Evolutionary conservation across 2,797 vertebrate genomes (phyloP).

Genomic region (Myiothlypis chrysogaster): DNA sequence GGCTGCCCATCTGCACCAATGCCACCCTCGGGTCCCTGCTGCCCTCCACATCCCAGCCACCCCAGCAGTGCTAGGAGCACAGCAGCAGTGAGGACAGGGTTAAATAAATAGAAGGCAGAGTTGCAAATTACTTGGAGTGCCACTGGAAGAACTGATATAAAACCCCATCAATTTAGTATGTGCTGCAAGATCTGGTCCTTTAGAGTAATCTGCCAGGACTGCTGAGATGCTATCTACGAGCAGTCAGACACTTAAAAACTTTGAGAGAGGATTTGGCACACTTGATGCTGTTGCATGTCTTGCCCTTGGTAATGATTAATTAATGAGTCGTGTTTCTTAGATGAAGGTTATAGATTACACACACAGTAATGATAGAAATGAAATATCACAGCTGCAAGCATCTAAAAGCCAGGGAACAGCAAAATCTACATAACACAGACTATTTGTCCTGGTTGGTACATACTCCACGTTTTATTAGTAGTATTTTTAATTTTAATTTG

Average conservation of each 20-base stretch:
- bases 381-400: not conserved
- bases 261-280: not conserved
- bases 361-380: not conserved
- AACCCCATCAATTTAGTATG: not conserved
- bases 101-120: not conserved
- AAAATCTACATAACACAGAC: not conserved
- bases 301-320: conserved; percentile 45
- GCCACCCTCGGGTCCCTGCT: accelerated
- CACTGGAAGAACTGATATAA: not conserved
- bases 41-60: not conserved
- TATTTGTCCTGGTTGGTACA: not conserved
- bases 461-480: not conserved
- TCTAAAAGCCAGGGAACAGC: not conserved
- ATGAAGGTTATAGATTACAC: conserved; percentile 28
- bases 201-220: not conserved
- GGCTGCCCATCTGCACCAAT: not conserved
- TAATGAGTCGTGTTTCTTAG: conserved; percentile 22
- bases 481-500: not conserved
- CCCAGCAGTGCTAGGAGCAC: not conserved
- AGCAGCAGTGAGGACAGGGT: not conserved
- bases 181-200: not conserved
- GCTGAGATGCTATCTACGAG: not conserved
- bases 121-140: not conserved
- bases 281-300: not conserved
- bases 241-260: not conserved